Percentiles rank a stretch among this genome's conserved stretches.
phyloP scores from a whole-genome alignment of 1,140 invertebrate genomes.

The Venustaconcha ellipsiformis region DNA sequence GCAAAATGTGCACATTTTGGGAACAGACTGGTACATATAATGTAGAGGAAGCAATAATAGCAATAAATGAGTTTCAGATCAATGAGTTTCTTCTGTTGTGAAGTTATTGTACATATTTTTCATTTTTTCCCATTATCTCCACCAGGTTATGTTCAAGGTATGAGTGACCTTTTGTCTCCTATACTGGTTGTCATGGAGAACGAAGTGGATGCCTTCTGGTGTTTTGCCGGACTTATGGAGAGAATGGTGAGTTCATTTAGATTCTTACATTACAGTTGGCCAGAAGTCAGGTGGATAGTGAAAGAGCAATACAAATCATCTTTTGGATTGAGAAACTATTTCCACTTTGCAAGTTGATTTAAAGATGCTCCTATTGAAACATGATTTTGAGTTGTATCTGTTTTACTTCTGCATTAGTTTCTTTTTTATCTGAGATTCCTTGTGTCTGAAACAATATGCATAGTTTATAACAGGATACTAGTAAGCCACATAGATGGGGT shows the following conservation, averaged over 20 bases:
- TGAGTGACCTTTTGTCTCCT: constrained; percentile 97
- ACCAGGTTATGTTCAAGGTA: constrained; percentile 80
- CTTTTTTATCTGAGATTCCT: too few relatives aligned
- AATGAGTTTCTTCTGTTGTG: too few relatives aligned
- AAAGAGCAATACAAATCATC: background rate
- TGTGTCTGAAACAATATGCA: too few relatives aligned
- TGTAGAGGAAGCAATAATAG: too few relatives aligned
- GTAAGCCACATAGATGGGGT: too few relatives aligned
- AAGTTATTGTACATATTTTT: too few relatives aligned
- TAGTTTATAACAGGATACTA: too few relatives aligned
- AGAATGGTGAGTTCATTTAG: constrained; percentile 80
- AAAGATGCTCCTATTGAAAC: background rate
- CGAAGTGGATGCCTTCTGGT: constrained; percentile 98
- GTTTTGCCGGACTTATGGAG: constrained; percentile 99
- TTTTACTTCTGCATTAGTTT: too few relatives aligned
- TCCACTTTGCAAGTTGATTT: background rate
- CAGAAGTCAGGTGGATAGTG: background rate
- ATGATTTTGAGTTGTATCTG: too few relatives aligned
- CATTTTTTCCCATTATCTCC: background rate
- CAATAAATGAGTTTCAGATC: too few relatives aligned
- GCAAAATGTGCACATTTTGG: too few relatives aligned
- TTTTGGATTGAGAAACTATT: background rate
- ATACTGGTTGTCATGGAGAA: constrained; percentile 90
- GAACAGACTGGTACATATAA: too few relatives aligned
- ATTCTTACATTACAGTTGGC: background rate